These are phyloP conservation scores for Trichonephila clavata DNA, from an alignment of 1,140 invertebrate genomes.

Conservation along the genomic window DNA sequence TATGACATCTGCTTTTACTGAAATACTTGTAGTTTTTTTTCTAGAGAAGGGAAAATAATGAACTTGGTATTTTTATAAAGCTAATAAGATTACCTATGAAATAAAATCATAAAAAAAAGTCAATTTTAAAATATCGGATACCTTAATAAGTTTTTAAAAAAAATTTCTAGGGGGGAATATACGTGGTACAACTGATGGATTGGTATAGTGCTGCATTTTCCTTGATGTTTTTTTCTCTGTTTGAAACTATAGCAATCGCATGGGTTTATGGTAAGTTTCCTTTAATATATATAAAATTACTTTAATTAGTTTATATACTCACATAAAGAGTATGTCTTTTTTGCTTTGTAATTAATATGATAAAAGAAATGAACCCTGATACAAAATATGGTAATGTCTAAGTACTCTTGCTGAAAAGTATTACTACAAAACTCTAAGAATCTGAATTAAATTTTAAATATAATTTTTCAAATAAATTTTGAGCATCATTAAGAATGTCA, in stretches of 20 bases:
- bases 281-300: not conserved
- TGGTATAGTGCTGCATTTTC: conserved; percentile 80
- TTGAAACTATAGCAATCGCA: conserved; percentile 80
- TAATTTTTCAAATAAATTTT: not conserved
- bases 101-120: no score
- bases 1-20: no score
- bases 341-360: not conserved
- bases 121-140: no score
- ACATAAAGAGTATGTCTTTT: not conserved
- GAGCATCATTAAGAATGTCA: no score
- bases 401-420: no score
- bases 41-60: no score
- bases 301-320: not conserved
- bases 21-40: no score
- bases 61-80: no score
- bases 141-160: no score
- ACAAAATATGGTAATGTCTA: no score
- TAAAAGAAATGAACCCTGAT: not conserved
- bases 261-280: conserved; percentile 81
- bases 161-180: conserved; percentile 79
- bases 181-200: conserved; percentile 81
- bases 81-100: no score
- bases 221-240: conserved; percentile 79
- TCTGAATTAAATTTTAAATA: not conserved
- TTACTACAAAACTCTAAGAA: no score